Evolutionary conservation across 2,888 invertebrate genomes (phyloP), one percentile per base, ranked within the genome.

Genomic region (Orthosia cruda): DNA sequence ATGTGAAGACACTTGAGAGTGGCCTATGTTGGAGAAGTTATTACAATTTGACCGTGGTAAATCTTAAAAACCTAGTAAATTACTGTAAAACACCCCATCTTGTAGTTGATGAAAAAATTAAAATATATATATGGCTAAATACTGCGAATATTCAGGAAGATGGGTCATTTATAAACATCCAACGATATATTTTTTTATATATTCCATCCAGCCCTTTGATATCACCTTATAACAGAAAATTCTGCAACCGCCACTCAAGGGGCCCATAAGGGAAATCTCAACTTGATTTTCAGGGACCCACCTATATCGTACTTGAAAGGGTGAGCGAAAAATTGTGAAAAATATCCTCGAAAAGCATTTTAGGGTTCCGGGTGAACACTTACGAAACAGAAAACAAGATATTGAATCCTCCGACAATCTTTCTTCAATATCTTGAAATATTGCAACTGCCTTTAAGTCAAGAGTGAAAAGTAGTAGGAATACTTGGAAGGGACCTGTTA

Each of bases 251-350:
- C 70, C 52, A 61, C 81, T 81, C 67, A 70, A 18, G 49, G 52
- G 63, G 2, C 55, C 49, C 49, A 75, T 81, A 75, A 64, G 16
- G 81, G 81, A 81, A 75, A 81, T 81, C 67, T 81, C 64, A 61
- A 81, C 85, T 74, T 84, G 66, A 84, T 57, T 64, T 70, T 75
- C 26, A 74, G 64, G 63, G 70, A 67, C 63, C 45, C 15, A 49
- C 55, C 62, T 45, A 67, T 40, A 55, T 58, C 52, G 70, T 52
- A 57, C 81, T 84, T 84, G 45, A 74, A 80, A 69, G 65, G 61
- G 74, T 62, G 49, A 9, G 50, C 45, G 16, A 58, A 45, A 66
- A 65, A 72, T 50, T 70, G 55, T 45, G n/a, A 18, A 55, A 77
- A 78, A 71, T 65, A 49, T 64, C 15, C 13, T 12, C 7, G 4